phyloP scores from a whole-genome alignment of 2,888 invertebrate species.

The Atrina japonica region DNA sequence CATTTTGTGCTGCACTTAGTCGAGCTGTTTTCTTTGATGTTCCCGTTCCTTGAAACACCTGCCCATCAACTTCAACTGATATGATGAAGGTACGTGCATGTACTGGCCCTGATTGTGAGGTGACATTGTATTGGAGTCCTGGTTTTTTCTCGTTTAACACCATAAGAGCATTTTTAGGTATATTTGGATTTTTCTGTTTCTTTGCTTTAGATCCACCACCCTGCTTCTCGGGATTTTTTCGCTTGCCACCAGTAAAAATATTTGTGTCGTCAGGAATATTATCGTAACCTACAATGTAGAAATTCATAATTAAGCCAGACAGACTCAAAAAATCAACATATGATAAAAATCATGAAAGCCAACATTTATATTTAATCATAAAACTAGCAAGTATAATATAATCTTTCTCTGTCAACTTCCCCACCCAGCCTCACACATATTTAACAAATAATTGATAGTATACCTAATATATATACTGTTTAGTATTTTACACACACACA shows the following conservation, averaged over 20 bases:
- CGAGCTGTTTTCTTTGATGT: constrained; percentile 20
- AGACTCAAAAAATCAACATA: background rate
- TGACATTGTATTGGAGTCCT: constrained; percentile 21
- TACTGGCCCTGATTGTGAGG: constrained; percentile 20
- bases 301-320: background rate
- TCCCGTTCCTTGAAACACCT: constrained; percentile 12
- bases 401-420: too few species aligned
- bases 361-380: too few species aligned
- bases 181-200: constrained; percentile 13
- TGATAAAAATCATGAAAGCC: background rate
- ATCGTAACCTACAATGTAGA: constrained; percentile 14
- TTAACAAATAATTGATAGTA: too few species aligned
- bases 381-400: too few species aligned
- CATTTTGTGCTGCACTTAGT: constrained; percentile 21
- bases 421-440: too few species aligned
- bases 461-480: too few species aligned
- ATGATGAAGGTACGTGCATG: constrained; percentile 22
- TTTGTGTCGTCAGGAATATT: constrained; percentile 16
- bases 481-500: too few species aligned
- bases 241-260: constrained; percentile 2
- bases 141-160: constrained; percentile 18
- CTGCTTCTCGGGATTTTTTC: constrained; percentile 3
- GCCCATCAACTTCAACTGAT: constrained; percentile 26
- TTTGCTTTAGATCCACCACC: background rate
- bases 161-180: constrained; percentile 26